Evolutionary conservation across 2,113 vertebrate genomes (phyloP).

Genomic region (Hemiscyllium ocellatum): DNA sequence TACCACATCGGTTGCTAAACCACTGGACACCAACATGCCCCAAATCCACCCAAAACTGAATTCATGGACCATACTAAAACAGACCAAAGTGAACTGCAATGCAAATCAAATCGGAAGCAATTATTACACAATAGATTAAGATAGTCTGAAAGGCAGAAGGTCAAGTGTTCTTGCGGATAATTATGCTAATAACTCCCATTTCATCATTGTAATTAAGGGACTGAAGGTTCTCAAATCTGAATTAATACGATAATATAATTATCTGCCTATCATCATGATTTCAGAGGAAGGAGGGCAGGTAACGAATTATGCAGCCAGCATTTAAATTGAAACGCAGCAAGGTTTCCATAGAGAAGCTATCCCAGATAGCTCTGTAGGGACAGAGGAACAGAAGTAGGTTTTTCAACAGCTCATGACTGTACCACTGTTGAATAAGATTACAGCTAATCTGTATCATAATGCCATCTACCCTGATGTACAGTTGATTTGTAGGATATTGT

Average conservation of each 20-base stretch:
- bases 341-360: neutral
- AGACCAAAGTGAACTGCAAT: neutral
- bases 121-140: neutral
- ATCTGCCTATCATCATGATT: neutral
- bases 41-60: neutral
- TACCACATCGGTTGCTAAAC: neutral
- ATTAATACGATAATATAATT: constrained; percentile 19
- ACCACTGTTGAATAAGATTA: neutral
- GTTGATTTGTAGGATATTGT: neutral
- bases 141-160: neutral
- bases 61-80: neutral
- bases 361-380: neutral
- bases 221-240: neutral
- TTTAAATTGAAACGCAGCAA: neutral
- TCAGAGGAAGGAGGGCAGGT: neutral
- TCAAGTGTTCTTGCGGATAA: constrained; percentile 10
- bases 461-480: neutral
- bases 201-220: neutral
- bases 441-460: neutral
- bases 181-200: neutral
- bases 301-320: neutral
- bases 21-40: neutral
- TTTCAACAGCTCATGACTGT: neutral
- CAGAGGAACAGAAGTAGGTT: neutral
- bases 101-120: neutral